phyloP scores from a whole-genome alignment of 2,888 invertebrate species.

The Trissolcus japonicus region DNA sequence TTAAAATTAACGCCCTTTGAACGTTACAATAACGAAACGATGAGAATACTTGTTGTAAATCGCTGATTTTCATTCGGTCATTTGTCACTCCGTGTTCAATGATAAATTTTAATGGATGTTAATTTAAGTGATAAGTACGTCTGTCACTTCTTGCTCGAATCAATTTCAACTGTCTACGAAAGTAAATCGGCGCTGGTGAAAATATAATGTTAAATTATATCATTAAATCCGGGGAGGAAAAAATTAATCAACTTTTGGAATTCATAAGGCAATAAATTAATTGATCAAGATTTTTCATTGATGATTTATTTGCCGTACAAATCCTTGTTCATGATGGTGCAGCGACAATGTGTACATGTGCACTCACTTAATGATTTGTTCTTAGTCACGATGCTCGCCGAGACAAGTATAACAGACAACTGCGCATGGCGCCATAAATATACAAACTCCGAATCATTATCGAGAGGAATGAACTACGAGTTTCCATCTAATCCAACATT shows the following conservation, averaged over 20 bases:
- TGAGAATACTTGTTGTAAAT: constrained; percentile 8
- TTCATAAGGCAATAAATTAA: constrained; percentile 15
- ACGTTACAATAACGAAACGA: neutral
- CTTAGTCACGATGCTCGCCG: constrained; percentile 52
- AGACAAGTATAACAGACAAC: constrained; percentile 54
- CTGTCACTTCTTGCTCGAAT: constrained; percentile 23
- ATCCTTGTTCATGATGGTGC: constrained; percentile 31
- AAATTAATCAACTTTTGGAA: constrained; percentile 9
- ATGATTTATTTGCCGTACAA: constrained; percentile 22
- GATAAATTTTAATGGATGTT: constrained; percentile 38
- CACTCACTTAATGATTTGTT: constrained; percentile 54
- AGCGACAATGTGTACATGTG: constrained; percentile 36
- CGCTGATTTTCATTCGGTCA: constrained; percentile 10
- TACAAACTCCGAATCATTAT: constrained; percentile 53
- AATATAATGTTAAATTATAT: neutral
- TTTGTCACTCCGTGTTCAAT: constrained; percentile 22
- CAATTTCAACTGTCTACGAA: constrained; percentile 22
- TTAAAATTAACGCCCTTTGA: neutral
- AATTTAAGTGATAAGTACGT: constrained; percentile 33
- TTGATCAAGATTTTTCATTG: constrained; percentile 19
- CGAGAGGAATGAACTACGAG: constrained; percentile 51
- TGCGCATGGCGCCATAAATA: constrained; percentile 55
- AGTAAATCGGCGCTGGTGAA: constrained; percentile 1
- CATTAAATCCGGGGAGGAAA: neutral
- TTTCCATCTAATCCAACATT: constrained; percentile 38